Base-by-base conservation (phyloP, 2,797 vertebrate species). In the Gymnocypris eckloni region DNA sequence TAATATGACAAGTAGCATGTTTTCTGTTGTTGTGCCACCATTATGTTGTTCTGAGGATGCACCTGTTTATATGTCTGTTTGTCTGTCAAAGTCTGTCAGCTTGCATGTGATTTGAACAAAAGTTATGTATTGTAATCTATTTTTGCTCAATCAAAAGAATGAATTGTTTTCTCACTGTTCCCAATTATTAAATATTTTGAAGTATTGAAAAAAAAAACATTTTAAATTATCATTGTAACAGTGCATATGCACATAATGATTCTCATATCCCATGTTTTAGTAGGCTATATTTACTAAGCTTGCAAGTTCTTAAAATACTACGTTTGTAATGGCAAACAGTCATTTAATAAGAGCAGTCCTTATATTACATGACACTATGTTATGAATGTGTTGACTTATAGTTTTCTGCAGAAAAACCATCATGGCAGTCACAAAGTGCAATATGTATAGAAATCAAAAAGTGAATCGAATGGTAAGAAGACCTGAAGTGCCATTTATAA, bases 401-500 rank as follows among this genome's bases (percentile, higher is more conserved):
- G 43, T 39, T 54, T 64, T 54, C 4, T 79, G 43, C 11, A 6
- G 28, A 39, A 69, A 64, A 71, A 72, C 16, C 13, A 45, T 3
- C 16, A 70, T 45, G 72, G 37, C 6, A 59, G 59, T 50, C 11
- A 37, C 20, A 50, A 70, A 61, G 12, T 37, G 43, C 37, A 67
- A 72, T 33, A 43, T n/a, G 2, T 43, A 43, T 43, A 43, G 20
- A 54, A 52, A 22, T 20, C 18, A 16, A 50, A 48, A 8, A 59
- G 9, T 66, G 28, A 72, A 41, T 56, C 13, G 10, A 70, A 48
- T 48, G 9, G 16, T 48, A 33, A 79, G 37, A 56, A 73, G 54
- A 50, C 54, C 4, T 83, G 83, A 54, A n/a, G 87, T 81, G 79
- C 83, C 9, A 50, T 45, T 82, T 33, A 69, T 85, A 18, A 84